These are phyloP conservation scores for Acipenser transmontanus DNA, from an alignment of 2,797 vertebrate species.

Conservation along the genomic window DNA sequence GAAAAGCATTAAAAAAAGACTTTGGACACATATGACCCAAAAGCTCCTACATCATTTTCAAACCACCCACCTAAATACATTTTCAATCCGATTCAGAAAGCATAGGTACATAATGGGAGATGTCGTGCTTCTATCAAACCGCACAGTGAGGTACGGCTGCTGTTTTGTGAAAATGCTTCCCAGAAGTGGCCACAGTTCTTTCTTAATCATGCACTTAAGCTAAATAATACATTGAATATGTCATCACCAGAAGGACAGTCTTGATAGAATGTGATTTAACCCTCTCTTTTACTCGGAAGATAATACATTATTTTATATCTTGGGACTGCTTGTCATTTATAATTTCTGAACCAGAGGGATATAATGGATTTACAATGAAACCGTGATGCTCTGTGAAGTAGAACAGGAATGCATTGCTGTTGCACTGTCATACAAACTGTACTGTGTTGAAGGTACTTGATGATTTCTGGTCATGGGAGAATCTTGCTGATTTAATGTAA, in stretches of 20 bases:
- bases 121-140: conserved; percentile 50
- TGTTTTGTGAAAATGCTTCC: conserved; percentile 46
- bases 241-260: conserved; percentile 65
- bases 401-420: conserved; percentile 41
- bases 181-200: conserved; percentile 44
- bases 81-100: conserved; percentile 51
- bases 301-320: conserved; percentile 65
- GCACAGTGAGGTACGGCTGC: conserved; percentile 42
- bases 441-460: not conserved
- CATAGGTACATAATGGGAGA: conserved; percentile 53
- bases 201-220: conserved; percentile 74
- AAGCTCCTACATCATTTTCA: conserved; percentile 46
- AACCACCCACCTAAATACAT: conserved; percentile 30
- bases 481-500: not conserved
- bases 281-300: conserved; percentile 60
- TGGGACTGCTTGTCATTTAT: conserved; percentile 71
- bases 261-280: conserved; percentile 68
- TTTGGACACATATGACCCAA: conserved; percentile 70
- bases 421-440: not conserved
- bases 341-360: conserved; percentile 68
- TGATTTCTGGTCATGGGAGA: not conserved
- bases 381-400: conserved; percentile 55
- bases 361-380: conserved; percentile 79
- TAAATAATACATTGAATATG: conserved; percentile 77
- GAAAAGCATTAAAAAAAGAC: conserved; percentile 54